Evolutionary conservation across 2,113 vertebrate genomes (phyloP), one percentile per base, ranked within the genome.

Genomic region (Catharus minimus): DNA sequence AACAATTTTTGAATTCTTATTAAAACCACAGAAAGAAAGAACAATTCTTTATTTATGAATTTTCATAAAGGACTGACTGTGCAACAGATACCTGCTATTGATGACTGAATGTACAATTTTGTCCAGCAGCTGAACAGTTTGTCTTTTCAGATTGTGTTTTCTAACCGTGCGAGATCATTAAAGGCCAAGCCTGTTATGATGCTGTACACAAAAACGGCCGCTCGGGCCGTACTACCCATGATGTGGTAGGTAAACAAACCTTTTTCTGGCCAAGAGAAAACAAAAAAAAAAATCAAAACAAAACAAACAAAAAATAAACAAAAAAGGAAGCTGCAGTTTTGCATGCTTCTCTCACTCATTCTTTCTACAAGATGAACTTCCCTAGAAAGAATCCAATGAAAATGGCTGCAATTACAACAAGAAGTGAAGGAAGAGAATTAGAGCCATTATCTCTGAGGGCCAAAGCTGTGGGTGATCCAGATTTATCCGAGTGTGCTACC

Each of bases 301-400:
- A 21, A 26, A 7, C 3, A 78, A 52, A 76, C 69, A 26, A 10
- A 2, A 14, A 94, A 88, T 3, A 28, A 77, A 95, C 91, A 80
- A 88, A 82, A 84, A 94, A 96, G 50, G 95, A 97, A 97, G 97
- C 89, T 97, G 97, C 98, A 97, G 61, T 96, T 97, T 96, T 97
- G 97, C 98, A 98, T 98, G 97, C 97, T 98, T 97, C 97, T 97
- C 97, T 95, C 87, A 71, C 93, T 86, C 81, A 86, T 94, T 86
- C 94, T 91, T 93, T 98, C 98, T 99, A 99, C 98, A 99, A 98
- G 98, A 99, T 98, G 98, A 99, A 99, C 97, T 99, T 99, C 97
- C 99, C 99, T 97, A 99, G 98, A 99, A 99, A 99, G 99, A 99
- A 99, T 96, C 99, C 99, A 91, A 99, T 99, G 98, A 99, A 99